A percentile compares a stretch with the other conserved stretches of the same genome.
These are phyloP conservation scores for Trilocha varians DNA, from an alignment of 2,888 invertebrate genomes.

Conservation along the genomic window DNA sequence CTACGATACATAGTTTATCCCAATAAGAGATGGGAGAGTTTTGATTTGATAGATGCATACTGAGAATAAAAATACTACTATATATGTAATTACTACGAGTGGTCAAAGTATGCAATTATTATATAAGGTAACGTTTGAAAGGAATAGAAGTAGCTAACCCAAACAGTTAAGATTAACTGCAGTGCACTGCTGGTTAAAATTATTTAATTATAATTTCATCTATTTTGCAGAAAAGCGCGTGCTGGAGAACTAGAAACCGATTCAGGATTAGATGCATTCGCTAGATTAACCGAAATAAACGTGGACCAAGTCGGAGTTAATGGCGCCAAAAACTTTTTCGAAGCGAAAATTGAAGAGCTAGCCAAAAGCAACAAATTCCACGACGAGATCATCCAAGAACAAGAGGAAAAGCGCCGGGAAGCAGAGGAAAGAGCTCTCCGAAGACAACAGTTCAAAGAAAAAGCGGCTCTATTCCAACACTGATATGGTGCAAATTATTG, in stretches of 20 bases:
- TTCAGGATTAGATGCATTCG: slow-evolving; percentile 89
- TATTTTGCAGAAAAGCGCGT: slow-evolving; percentile 82
- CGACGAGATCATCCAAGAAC: slow-evolving; percentile 92
- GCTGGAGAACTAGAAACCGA: slow-evolving; percentile 91
- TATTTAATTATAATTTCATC: neutral
- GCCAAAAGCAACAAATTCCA: slow-evolving; percentile 90
- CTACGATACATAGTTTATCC: too few relatives aligned
- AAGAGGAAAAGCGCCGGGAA: slow-evolving; percentile 87
- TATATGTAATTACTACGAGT: too few relatives aligned
- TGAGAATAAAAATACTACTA: too few relatives aligned
- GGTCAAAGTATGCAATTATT: too few relatives aligned
- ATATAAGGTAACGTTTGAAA: too few relatives aligned
- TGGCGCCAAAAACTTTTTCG: slow-evolving; percentile 96
- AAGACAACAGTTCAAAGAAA: slow-evolving; percentile 89
- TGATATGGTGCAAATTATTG: slow-evolving; percentile 28
- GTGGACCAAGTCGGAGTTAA: slow-evolving; percentile 95
- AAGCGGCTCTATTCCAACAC: slow-evolving; percentile 84
- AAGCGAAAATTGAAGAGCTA: slow-evolving; percentile 94
- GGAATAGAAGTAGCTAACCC: too few relatives aligned
- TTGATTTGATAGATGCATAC: too few relatives aligned
- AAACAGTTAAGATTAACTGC: too few relatives aligned
- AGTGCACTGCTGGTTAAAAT: too few relatives aligned
- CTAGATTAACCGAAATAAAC: slow-evolving; percentile 90
- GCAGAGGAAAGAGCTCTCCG: slow-evolving; percentile 88
- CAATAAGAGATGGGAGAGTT: too few relatives aligned